Conservation (phyloP, 2,888 invertebrate species). For the Reticulitermes lucifugus region DNA sequence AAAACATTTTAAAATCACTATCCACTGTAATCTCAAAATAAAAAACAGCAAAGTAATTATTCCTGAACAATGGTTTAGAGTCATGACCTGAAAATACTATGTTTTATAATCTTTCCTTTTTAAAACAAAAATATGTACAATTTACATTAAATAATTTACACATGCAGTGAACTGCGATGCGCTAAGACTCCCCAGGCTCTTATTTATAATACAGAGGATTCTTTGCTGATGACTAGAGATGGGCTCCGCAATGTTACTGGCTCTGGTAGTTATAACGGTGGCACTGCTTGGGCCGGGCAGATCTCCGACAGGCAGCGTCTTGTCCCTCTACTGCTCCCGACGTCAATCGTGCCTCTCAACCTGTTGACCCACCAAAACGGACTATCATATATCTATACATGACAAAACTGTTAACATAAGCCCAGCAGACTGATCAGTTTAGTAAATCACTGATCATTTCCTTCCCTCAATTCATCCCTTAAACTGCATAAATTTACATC, state of each 20-base stretch:
- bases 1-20: constrained; percentile 32
- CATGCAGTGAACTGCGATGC: constrained; percentile 50
- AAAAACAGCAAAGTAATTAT: constrained; percentile 50
- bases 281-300: constrained; percentile 44
- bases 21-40: constrained; percentile 48
- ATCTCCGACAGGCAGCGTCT: constrained; percentile 50
- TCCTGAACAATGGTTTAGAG: constrained; percentile 50
- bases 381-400: too few species aligned
- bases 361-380: constrained; percentile 13
- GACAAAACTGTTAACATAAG: too few species aligned
- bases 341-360: constrained; percentile 44
- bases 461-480: too few species aligned
- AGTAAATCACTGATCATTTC: too few species aligned
- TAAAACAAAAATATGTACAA: constrained; percentile 54
- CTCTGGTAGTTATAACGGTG: constrained; percentile 47
- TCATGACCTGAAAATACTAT: constrained; percentile 51
- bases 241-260: constrained; percentile 52
- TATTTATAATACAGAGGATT: constrained; percentile 52
- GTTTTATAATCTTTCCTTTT: constrained; percentile 47
- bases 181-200: constrained; percentile 49
- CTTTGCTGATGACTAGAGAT: constrained; percentile 53
- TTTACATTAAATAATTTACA: constrained; percentile 55
- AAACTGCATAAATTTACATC: too few species aligned
- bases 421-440: too few species aligned
- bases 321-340: constrained; percentile 51